These are phyloP conservation scores for Babylonia areolata DNA, from an alignment of 1,140 invertebrate genomes.

Conservation along the genomic window DNA sequence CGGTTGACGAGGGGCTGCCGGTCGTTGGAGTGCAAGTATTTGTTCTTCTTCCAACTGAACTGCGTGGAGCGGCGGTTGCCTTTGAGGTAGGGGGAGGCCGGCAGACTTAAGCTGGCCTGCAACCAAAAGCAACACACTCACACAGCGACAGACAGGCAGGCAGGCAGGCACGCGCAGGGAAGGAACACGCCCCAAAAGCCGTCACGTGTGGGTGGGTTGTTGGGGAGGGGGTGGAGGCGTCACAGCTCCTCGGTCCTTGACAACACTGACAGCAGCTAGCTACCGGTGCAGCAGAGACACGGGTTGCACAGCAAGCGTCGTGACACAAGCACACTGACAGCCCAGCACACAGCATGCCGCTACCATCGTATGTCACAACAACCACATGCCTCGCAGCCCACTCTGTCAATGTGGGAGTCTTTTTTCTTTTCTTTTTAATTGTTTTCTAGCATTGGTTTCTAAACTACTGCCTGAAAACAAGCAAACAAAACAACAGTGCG, in stretches of 20 bases:
- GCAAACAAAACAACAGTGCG: too few relatives aligned
- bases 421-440: too few relatives aligned
- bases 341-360: background rate
- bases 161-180: background rate
- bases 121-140: conserved; percentile 58
- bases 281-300: background rate
- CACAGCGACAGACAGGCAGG: conserved; percentile 30
- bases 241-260: too few relatives aligned
- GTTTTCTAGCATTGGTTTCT: too few relatives aligned
- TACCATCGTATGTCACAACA: background rate
- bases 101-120: conserved; percentile 96
- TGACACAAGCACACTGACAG: background rate
- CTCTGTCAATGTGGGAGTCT: too few relatives aligned
- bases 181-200: too few relatives aligned
- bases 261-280: too few relatives aligned
- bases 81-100: conserved; percentile 94
- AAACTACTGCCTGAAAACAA: too few relatives aligned
- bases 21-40: conserved; percentile 76
- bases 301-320: background rate
- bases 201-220: too few relatives aligned
- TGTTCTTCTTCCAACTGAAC: conserved; percentile 86
- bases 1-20: conserved; percentile 91
- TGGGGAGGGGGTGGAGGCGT: too few relatives aligned
- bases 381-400: too few relatives aligned
- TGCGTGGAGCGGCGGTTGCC: conserved; percentile 80